A percentile compares a stretch with the other conserved stretches of the same genome.
These are phyloP conservation scores for Callaeas wilsoni DNA, from an alignment of 2,113 vertebrate species.

Conservation along the genomic window DNA sequence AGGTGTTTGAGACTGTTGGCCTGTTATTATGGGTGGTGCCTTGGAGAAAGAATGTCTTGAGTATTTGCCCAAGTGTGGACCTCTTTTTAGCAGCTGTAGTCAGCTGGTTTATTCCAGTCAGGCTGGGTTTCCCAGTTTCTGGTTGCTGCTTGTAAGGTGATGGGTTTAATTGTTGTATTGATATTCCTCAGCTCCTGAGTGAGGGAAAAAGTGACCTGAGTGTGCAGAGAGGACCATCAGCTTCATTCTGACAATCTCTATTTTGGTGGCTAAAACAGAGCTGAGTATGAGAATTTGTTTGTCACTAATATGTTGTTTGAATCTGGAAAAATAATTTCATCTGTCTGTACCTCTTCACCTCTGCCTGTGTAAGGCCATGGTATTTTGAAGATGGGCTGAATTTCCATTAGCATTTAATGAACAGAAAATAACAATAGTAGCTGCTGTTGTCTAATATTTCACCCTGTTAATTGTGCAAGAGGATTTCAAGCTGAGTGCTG, in stretches of 20 bases:
- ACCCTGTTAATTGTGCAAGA: neutral
- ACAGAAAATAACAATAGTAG: neutral
- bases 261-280: neutral
- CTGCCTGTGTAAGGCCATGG: neutral
- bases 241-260: neutral
- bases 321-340: neutral
- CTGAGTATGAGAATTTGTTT: neutral
- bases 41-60: constrained; percentile 4
- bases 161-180: neutral
- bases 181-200: neutral
- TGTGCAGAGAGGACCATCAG: neutral
- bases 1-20: constrained; percentile 15
- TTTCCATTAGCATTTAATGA: neutral
- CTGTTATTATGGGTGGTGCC: constrained; percentile 12
- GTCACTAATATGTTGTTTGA: neutral
- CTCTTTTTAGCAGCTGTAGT: constrained; percentile 11
- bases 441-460: neutral
- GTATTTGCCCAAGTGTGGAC: neutral
- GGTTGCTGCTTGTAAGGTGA: neutral
- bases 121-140: constrained; percentile 6
- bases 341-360: neutral
- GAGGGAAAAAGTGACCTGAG: neutral
- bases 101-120: neutral
- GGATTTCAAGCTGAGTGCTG: neutral
- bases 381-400: neutral